Conservation (phyloP, 2,888 invertebrate species). For the Osmoderma eremita region DNA sequence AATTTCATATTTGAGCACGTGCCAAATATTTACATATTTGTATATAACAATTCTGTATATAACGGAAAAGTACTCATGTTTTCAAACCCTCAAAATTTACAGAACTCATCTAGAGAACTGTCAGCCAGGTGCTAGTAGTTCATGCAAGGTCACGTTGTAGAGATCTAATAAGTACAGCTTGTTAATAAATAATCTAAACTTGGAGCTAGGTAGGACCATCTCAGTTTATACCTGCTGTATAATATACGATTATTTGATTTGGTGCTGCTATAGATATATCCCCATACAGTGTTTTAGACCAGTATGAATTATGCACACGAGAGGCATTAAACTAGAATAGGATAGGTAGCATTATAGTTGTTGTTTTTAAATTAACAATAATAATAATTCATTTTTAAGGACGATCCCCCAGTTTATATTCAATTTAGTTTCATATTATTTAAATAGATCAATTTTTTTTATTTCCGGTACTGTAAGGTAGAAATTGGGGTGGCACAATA, state of each 20-base stretch:
- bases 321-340: slow-evolving; percentile 35
- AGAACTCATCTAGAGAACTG: too few species aligned
- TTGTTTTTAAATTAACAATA: slow-evolving; percentile 3
- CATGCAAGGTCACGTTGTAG: slow-evolving; percentile 41
- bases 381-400: too few species aligned
- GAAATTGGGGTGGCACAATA: too few species aligned
- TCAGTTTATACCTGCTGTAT: slow-evolving; percentile 49
- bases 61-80: too few species aligned
- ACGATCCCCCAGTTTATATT: too few species aligned
- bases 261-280: slow-evolving; percentile 47
- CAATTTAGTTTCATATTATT: too few species aligned
- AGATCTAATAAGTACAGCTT: slow-evolving; percentile 51
- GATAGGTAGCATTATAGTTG: slow-evolving; percentile 21
- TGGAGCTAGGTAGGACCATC: slow-evolving; percentile 48
- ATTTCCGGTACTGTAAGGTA: too few species aligned
- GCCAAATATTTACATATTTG: too few species aligned
- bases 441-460: too few species aligned
- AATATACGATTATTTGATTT: slow-evolving; percentile 50
- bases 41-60: too few species aligned
- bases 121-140: slow-evolving; percentile 3
- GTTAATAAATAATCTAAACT: slow-evolving; percentile 51
- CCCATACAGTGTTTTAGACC: slow-evolving; percentile 50
- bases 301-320: slow-evolving; percentile 47
- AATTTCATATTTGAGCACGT: too few species aligned
- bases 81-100: too few species aligned